phyloP scores from a whole-genome alignment of 2,888 invertebrate genomes.

The Ophion slaviceki region DNA sequence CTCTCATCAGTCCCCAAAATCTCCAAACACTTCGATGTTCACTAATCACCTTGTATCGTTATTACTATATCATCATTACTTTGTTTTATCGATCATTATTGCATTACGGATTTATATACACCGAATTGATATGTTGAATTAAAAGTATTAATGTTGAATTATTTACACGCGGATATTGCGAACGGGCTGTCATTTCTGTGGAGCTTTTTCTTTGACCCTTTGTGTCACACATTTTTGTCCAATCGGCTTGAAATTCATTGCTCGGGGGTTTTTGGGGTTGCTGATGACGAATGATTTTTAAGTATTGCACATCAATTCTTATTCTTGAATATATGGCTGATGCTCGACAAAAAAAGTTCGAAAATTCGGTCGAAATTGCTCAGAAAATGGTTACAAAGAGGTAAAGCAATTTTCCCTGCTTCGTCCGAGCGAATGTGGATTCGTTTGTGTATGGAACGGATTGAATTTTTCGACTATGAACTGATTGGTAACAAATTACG shows the following conservation, averaged over 20 bases:
- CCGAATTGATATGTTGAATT: slow-evolving; percentile 75
- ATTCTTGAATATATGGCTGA: no score
- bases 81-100: slow-evolving; percentile 25
- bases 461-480: not conserved
- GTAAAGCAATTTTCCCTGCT: not conserved
- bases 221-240: no score
- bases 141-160: slow-evolving; percentile 77
- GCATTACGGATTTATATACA: slow-evolving; percentile 79
- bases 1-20: slow-evolving; percentile 57
- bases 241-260: no score
- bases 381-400: no score
- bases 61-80: slow-evolving; percentile 60
- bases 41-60: slow-evolving; percentile 69
- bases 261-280: no score
- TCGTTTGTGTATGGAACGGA: not conserved
- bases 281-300: no score
- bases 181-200: not conserved
- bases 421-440: not conserved
- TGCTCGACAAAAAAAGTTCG: no score
- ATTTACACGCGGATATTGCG: slow-evolving; percentile 71
- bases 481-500: not conserved
- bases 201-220: not conserved
- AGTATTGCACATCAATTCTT: no score
- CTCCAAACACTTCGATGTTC: slow-evolving; percentile 51
- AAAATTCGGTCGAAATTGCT: no score